Conservation (phyloP, 2,113 vertebrate genomes). For the Corythaeola cristata region DNA sequence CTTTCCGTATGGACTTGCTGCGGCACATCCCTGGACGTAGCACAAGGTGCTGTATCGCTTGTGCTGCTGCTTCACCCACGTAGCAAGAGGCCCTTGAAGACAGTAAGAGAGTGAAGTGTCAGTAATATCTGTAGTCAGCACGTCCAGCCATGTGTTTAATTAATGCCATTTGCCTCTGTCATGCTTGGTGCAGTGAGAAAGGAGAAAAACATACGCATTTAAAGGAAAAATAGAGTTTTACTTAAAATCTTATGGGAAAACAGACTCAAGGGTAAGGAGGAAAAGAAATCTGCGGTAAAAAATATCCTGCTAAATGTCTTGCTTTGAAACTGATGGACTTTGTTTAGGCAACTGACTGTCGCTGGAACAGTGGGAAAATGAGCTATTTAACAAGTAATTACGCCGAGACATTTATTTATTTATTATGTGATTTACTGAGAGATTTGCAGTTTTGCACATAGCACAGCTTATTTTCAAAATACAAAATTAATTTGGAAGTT, state of each 20-base stretch:
- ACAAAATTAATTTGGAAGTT: neutral
- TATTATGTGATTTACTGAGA: neutral
- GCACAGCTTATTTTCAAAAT: neutral
- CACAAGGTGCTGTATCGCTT: neutral
- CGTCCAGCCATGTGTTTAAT: neutral
- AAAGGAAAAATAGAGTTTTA: neutral
- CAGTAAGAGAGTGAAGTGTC: neutral
- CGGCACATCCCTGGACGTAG: fast-evolving
- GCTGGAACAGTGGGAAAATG: neutral
- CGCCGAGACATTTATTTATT: neutral
- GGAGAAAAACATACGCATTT: neutral
- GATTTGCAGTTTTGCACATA: neutral
- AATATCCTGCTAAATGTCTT: neutral
- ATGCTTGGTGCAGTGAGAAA: neutral
- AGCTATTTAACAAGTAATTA: neutral
- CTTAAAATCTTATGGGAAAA: neutral
- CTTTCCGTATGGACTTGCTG: neutral
- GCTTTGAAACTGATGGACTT: neutral
- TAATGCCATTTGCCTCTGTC: neutral
- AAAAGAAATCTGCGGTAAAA: neutral
- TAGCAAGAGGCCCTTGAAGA: neutral
- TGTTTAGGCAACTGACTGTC: neutral
- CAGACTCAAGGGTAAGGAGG: neutral
- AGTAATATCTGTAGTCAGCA: neutral
- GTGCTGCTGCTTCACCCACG: neutral